Conservation (phyloP, 2,888 invertebrate genomes). For the Empis stercorea region DNA sequence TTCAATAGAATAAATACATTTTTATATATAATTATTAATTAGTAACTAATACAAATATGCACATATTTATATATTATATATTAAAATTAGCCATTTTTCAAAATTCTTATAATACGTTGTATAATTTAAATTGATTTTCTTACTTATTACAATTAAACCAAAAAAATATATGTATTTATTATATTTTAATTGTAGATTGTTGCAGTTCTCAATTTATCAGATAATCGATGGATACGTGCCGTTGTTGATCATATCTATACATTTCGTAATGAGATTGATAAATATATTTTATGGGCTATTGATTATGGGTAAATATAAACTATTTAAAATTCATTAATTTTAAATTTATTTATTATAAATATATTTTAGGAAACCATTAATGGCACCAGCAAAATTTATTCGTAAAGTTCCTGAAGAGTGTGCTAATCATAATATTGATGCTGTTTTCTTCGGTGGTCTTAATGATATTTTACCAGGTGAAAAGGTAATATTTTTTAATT, state of each 20-base stretch:
- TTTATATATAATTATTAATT: too few relatives aligned
- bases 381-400: slow-evolving; percentile 4
- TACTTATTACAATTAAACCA: too few relatives aligned
- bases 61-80: too few relatives aligned
- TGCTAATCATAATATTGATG: background rate
- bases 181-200: slow-evolving; percentile 8
- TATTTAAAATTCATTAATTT: background rate
- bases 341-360: background rate
- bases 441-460: slow-evolving; percentile 9
- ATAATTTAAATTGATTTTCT: too few relatives aligned
- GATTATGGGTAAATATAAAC: slow-evolving; percentile 10
- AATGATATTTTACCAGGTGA: slow-evolving; percentile 9
- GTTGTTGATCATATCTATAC: slow-evolving; percentile 6
- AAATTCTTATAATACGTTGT: too few relatives aligned
- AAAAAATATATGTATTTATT: too few relatives aligned
- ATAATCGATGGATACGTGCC: slow-evolving; percentile 9
- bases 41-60: too few relatives aligned
- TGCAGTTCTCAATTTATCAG: slow-evolving; percentile 5
- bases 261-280: background rate
- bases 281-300: slow-evolving; percentile 9
- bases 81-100: too few relatives aligned
- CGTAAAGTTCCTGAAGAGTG: slow-evolving; percentile 4
- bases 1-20: too few relatives aligned
- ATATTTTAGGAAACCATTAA: slow-evolving; percentile 6
- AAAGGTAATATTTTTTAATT: too few relatives aligned